These are phyloP conservation scores for Nomada hirtipes DNA, from an alignment of 2,888 invertebrate species.

Conservation along the genomic window DNA sequence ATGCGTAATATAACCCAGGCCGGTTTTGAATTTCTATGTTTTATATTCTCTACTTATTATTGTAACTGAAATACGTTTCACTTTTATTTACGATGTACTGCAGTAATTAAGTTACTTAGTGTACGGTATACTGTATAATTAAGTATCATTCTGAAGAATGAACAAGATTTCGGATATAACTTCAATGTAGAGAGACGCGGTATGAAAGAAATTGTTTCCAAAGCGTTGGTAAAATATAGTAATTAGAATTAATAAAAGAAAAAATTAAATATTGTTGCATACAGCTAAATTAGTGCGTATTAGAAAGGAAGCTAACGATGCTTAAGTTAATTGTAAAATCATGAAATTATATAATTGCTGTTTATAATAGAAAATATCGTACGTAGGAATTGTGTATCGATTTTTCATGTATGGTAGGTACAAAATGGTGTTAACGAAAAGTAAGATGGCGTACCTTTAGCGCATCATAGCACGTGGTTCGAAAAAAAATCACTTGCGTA, in stretches of 20 bases:
- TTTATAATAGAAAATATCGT: neutral
- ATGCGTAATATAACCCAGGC: slow-evolving; percentile 45
- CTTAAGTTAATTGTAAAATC: neutral
- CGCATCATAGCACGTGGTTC: slow-evolving; percentile 25
- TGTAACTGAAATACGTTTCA: neutral
- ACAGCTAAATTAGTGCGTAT: too few relatives aligned
- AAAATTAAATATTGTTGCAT: neutral
- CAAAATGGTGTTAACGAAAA: slow-evolving; percentile 44
- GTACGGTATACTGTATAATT: neutral
- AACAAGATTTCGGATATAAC: too few relatives aligned
- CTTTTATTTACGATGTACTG: neutral
- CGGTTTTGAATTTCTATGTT: neutral
- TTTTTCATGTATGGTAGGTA: slow-evolving; percentile 8
- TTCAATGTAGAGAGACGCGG: too few relatives aligned
- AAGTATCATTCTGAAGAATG: too few relatives aligned
- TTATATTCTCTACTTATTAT: neutral
- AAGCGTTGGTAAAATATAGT: neutral
- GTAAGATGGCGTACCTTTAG: slow-evolving; percentile 28
- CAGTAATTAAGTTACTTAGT: neutral
- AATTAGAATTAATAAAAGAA: neutral
- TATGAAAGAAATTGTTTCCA: too few relatives aligned
- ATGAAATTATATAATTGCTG: neutral
- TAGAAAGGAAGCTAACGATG: too few relatives aligned
- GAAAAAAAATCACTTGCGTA: neutral
- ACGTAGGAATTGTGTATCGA: slow-evolving; percentile 15